Percentiles rank a stretch among this genome's conserved stretches.
These are phyloP conservation scores for Olivierus martensii DNA, from an alignment of 1,140 invertebrate species.

Conservation along the genomic window DNA sequence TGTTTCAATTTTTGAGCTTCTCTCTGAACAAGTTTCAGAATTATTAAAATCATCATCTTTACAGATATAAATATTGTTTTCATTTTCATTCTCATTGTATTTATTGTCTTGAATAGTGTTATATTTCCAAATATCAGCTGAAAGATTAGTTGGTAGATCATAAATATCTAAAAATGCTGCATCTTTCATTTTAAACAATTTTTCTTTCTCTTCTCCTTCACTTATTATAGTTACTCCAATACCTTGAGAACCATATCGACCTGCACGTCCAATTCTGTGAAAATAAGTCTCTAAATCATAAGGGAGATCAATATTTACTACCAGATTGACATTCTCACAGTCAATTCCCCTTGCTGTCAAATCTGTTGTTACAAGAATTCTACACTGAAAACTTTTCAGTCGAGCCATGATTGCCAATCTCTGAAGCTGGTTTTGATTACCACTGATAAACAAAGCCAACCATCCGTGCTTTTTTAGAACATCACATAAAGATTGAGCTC, in stretches of 20 bases:
- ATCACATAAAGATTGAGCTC: conserved; percentile 50
- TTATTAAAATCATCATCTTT: too few relatives aligned
- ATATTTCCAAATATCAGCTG: background rate
- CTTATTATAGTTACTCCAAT: background rate
- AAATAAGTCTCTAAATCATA: conserved; percentile 73
- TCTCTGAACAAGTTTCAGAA: too few relatives aligned
- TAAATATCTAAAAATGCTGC: background rate
- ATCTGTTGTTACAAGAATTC: conserved; percentile 84
- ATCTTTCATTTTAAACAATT: background rate
- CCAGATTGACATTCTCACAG: conserved; percentile 76
- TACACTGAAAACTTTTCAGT: conserved; percentile 57
- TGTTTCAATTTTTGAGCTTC: too few relatives aligned
- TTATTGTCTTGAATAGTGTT: too few relatives aligned
- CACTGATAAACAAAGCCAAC: conserved; percentile 53
- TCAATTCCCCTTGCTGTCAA: conserved; percentile 59
- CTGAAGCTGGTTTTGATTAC: conserved; percentile 59
- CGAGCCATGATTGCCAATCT: conserved; percentile 56
- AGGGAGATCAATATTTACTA: conserved; percentile 85
- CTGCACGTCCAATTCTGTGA: conserved; percentile 88
- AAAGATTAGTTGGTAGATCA: background rate
- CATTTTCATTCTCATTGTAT: too few relatives aligned
- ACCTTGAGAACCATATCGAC: conserved; percentile 44
- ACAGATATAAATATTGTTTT: too few relatives aligned
- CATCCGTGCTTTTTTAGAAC: conserved; percentile 51
- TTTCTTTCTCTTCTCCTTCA: background rate